Base-by-base conservation (phyloP, 2,797 vertebrate species). In the Catharus ustulatus region DNA sequence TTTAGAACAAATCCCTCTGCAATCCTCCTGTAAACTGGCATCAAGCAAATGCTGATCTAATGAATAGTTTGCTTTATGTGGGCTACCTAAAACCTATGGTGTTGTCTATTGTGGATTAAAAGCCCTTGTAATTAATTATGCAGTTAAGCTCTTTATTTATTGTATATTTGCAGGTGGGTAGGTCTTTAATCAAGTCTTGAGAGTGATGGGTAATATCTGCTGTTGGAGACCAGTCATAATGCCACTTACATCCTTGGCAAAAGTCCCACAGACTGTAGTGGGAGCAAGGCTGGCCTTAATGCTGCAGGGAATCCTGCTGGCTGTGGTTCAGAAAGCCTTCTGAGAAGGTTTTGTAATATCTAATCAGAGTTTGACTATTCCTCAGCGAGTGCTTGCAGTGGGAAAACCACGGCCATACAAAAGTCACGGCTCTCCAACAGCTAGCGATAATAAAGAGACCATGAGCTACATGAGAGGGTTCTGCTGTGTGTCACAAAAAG, bases 291-390 rank as follows among this genome's bases (percentile, higher is more conserved):
- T 94, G 80, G 77, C 87, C 93, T 82, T 80, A 79, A 84, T 97
- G 91, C 95, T 94, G 85, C 80, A 40, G 91, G 95, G 96, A 94
- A 96, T 97, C 94, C 95, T 0, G 0, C 93, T 96, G 94, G 95
- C 95, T 92, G 84, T 42, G 69, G 73, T 96, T 96, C 95, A 97
- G 93, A 92, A 97, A 95, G 79, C 87, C 79, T 95, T 93, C 80
- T 13, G 87, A 96, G 95, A 93, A 94, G 94, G 92, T 92, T 96
- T 96, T 90, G 94, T 93, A 96, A 73, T 73, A 55, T 82, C 91
- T 96, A 90, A 88, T 94, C 92, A 93, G 94, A 83, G 80, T 76
- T 55, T 82, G 63, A 89, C 92, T 95, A 46, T 73, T 91, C 83
- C 76, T 86, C 59, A 54, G 30, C 5, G 45, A 89, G 68, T 24